Evolutionary conservation across 2,113 vertebrate species (phyloP).

Genomic region (Redunca redunca): DNA sequence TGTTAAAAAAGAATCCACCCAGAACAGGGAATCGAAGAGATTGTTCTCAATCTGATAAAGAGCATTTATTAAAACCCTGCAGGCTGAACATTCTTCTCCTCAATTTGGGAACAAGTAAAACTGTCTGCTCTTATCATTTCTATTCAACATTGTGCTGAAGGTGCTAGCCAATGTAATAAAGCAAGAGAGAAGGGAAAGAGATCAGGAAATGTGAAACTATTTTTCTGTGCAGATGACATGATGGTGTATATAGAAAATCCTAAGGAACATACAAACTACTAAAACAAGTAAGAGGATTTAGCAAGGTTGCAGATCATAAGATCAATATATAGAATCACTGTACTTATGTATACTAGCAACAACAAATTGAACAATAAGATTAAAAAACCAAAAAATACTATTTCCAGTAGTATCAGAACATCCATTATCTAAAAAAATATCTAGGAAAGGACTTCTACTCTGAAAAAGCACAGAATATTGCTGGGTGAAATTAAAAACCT

Average conservation of each 20-base stretch:
- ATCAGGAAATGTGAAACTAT: background rate
- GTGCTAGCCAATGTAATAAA: background rate
- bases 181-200: background rate
- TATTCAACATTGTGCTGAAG: background rate
- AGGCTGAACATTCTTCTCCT: background rate
- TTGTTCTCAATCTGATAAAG: background rate
- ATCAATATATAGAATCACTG: background rate
- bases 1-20: background rate
- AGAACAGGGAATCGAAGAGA: background rate
- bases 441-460: background rate
- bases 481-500: background rate
- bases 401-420: background rate
- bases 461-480: background rate
- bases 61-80: background rate
- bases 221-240: background rate
- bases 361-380: background rate
- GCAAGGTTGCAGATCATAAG: background rate
- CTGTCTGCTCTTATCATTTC: background rate
- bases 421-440: background rate
- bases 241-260: background rate
- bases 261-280: background rate
- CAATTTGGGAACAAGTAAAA: background rate
- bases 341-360: background rate
- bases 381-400: background rate
- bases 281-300: background rate